A percentile compares a stretch with the other conserved stretches of the same genome.
phyloP scores from a whole-genome alignment of 2,888 invertebrate species.

The Caprella mutica region DNA sequence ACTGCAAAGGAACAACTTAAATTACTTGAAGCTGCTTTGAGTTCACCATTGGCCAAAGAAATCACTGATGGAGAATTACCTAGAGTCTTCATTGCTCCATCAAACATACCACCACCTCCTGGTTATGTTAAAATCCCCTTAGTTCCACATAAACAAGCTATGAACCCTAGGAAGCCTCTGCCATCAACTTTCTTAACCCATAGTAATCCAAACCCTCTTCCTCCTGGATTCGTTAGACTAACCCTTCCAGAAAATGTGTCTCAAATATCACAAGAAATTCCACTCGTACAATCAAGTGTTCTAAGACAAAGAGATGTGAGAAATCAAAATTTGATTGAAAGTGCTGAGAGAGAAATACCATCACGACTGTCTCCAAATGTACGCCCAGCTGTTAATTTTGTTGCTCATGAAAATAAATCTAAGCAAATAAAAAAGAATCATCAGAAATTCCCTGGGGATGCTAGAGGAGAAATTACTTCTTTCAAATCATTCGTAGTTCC shows the following conservation, averaged over 20 bases:
- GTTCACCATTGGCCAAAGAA: conserved; percentile 1
- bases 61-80: conserved; percentile 18
- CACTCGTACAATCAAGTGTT: conserved; percentile 22
- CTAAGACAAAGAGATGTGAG: neutral
- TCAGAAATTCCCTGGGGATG: too few relatives aligned
- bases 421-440: too few relatives aligned
- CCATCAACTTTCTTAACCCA: conserved; percentile 29
- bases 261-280: conserved; percentile 26
- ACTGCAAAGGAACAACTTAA: conserved; percentile 25
- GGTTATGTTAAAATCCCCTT: conserved; percentile 34
- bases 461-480: too few relatives aligned
- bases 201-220: conserved; percentile 19
- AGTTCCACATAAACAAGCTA: conserved; percentile 16
- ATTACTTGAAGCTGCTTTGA: conserved; percentile 28
- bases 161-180: conserved; percentile 1
- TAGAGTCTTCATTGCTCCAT: conserved; percentile 32
- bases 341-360: neutral
- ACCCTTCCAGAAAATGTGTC: conserved; percentile 20
- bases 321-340: too few relatives aligned
- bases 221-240: conserved; percentile 31
- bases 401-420: too few relatives aligned
- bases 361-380: neutral
- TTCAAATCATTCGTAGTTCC: too few relatives aligned
- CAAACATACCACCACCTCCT: conserved; percentile 30
- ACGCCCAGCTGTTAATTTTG: neutral